Base-by-base conservation (phyloP, 2,797 vertebrate species). In the Gymnoscopelus braueri region DNA sequence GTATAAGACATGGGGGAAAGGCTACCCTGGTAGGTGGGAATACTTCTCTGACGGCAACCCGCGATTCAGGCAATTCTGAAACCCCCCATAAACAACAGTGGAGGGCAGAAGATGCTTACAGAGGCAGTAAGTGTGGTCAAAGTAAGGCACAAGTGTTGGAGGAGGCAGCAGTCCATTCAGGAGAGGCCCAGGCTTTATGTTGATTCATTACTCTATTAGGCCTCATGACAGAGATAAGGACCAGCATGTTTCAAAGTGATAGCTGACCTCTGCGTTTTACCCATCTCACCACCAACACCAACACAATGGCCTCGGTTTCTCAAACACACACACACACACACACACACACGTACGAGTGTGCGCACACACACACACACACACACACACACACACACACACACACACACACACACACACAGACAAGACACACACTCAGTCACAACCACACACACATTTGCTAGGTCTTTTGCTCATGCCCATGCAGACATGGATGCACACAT, bases 131-230 rank as follows among this genome's bases (percentile, higher is more conserved):
- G 84, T 77, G 79, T 69, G 58, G 83, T 79, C 56, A 65, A 81
- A 88, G 87, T 81, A 65, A 83, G 81, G 79, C 67, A 4, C 69
- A 15, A 77, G 78, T 82, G 84, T 72, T 74, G 84, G 80, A 69
- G 75, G 67, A 29, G 10, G 44, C 24, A 74, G 81, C 10, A 39
- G 85, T 57, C 85, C 82, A 64, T 87, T 89, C 78, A 82, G 81
- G 79, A 89, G 81, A 86, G 77, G 77, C 83, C 70, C 65, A 2
- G 74, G 68, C 84, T 89, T 88, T 87, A 89, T 81, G 86, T 88
- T 92, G 90, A 92, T 91, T 92, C 90, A 92, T 92, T 87, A 92
- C 89, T 91, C 90, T 86, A 91, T 92, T 92, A 91, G 86, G 78
- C 82, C 80, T 83, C 78, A 77, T 91, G 91, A 89, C 89, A 90